phyloP scores from a whole-genome alignment of 2,113 vertebrate genomes.

The Chionodraco myersi region DNA sequence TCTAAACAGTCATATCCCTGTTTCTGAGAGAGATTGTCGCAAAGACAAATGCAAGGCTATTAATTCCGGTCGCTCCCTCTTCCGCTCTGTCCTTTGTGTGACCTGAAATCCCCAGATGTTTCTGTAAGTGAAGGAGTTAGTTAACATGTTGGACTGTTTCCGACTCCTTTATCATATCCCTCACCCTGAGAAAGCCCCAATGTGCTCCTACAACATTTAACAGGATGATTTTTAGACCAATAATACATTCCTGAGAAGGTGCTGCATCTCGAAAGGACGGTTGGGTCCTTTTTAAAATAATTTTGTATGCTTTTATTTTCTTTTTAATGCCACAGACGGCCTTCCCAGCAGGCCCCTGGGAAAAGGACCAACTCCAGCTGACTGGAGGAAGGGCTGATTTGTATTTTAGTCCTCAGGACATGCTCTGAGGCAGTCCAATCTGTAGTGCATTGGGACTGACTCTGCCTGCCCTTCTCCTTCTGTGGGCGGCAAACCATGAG shows the following conservation, averaged over 20 bases:
- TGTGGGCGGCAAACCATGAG: conserved; percentile 74
- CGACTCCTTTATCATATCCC: conserved; percentile 31
- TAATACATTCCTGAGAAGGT: conserved; percentile 42
- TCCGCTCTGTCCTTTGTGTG: conserved; percentile 25
- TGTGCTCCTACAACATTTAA: conserved; percentile 14
- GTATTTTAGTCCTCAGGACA: conserved; percentile 76
- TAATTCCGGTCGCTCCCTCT: neutral
- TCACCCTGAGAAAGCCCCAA: conserved; percentile 16
- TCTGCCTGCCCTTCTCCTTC: conserved; percentile 72
- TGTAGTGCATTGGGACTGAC: conserved; percentile 72
- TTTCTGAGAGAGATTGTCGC: conserved; percentile 3
- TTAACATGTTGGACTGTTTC: conserved; percentile 36
- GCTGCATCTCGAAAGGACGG: conserved; percentile 11
- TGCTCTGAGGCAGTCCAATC: conserved; percentile 72
- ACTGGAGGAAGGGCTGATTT: conserved; percentile 74
- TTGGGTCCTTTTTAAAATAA: conserved; percentile 22
- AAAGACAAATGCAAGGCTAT: neutral
- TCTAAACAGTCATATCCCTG: neutral
- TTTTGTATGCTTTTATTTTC: conserved; percentile 31
- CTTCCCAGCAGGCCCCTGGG: conserved; percentile 69
- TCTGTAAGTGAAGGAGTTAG: conserved; percentile 13
- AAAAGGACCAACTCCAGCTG: conserved; percentile 69
- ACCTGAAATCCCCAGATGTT: conserved; percentile 44
- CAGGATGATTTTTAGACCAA: conserved; percentile 54
- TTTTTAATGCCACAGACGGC: conserved; percentile 70